phyloP scores from a whole-genome alignment of 2,888 invertebrate species.

The Drosophila robusta region DNA sequence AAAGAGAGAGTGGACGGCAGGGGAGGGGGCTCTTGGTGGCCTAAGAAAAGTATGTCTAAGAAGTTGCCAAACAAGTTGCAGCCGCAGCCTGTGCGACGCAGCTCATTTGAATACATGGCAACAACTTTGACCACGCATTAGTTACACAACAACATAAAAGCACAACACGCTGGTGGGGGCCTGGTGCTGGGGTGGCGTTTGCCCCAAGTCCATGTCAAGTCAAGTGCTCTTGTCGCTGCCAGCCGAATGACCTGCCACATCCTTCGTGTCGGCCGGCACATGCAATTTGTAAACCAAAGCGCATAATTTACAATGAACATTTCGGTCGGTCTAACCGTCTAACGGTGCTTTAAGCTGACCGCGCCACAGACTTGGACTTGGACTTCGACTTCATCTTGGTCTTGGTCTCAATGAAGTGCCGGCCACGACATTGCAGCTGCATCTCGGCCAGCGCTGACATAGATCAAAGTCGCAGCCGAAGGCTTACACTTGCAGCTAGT shows the following conservation, averaged over 20 bases:
- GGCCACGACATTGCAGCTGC: conserved; percentile 22
- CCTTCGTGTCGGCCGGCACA: conserved; percentile 64
- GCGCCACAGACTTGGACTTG: conserved; percentile 41
- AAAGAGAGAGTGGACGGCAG: neutral
- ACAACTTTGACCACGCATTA: conserved; percentile 79
- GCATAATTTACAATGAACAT: conserved; percentile 77
- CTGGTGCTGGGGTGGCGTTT: neutral
- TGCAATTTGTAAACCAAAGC: conserved; percentile 79
- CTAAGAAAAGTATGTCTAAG: conserved; percentile 76
- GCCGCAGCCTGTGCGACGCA: conserved; percentile 55
- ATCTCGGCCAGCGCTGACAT: conserved; percentile 1
- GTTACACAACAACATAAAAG: conserved; percentile 66
- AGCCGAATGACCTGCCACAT: conserved; percentile 64
- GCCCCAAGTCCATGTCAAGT: conserved; percentile 41
- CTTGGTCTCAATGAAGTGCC: conserved; percentile 12
- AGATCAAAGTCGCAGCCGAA: neutral
- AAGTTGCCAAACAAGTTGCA: conserved; percentile 73
- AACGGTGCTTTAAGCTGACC: conserved; percentile 59
- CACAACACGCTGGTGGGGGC: conserved; percentile 13
- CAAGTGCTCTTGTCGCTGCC: conserved; percentile 43
- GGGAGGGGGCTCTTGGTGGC: neutral
- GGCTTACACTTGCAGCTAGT: neutral
- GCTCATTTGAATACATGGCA: conserved; percentile 78
- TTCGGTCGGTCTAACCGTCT: conserved; percentile 42
- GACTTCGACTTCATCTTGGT: conserved; percentile 20